Conservation (phyloP, 2,888 invertebrate species). For the Epistrophe grossulariae region DNA sequence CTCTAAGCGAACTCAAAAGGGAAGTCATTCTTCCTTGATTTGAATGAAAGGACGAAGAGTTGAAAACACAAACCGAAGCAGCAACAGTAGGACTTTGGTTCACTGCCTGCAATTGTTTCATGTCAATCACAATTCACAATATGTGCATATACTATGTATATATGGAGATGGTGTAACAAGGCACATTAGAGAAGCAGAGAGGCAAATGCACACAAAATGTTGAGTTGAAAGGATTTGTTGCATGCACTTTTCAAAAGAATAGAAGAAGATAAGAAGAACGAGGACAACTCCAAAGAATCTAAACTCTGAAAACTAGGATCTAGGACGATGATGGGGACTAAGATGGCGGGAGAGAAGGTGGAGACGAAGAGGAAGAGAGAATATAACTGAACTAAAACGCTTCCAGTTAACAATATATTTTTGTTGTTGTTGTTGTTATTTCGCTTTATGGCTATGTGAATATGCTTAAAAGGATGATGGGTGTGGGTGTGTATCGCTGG, state of each 20-base stretch:
- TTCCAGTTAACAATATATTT: constrained; percentile 31
- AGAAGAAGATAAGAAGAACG: constrained; percentile 26
- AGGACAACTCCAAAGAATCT: constrained; percentile 15
- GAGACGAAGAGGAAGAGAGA: neutral
- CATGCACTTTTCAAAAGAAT: constrained; percentile 40
- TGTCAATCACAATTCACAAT: constrained; percentile 70
- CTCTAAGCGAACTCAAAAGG: constrained; percentile 45
- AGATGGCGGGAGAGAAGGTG: neutral
- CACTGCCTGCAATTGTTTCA: constrained; percentile 58
- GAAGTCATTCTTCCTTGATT: constrained; percentile 35
- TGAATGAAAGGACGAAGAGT: constrained; percentile 25
- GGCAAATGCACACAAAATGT: constrained; percentile 21
- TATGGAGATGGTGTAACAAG: constrained; percentile 15
- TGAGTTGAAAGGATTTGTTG: constrained; percentile 42
- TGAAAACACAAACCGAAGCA: neutral
- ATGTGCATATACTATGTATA: neutral
- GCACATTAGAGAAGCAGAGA: neutral
- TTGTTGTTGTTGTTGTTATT: constrained; percentile 2
- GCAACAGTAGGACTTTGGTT: constrained; percentile 35
- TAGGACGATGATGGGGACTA: neutral
- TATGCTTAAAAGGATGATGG: neutral
- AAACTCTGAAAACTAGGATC: neutral
- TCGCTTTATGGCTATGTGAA: neutral
- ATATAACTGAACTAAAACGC: constrained; percentile 15
- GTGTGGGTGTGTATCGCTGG: neutral